A percentile compares a stretch with the other conserved stretches of the same genome.
Evolutionary conservation across 1,140 invertebrate genomes (phyloP).

Genomic region (Trigoniulus corallinus): DNA sequence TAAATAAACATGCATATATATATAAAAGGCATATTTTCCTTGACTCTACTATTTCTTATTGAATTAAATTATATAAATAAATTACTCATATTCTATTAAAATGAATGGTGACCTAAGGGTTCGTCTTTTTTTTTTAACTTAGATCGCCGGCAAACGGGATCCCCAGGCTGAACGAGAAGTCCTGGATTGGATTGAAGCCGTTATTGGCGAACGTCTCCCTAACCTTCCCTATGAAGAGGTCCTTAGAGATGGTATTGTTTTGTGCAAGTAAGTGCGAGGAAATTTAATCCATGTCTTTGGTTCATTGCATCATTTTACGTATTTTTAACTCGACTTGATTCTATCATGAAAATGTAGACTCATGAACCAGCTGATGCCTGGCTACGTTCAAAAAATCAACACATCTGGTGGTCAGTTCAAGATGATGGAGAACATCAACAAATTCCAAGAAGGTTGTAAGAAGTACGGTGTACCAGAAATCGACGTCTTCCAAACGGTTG

Average conservation of each 20-base stretch:
- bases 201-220: conserved; percentile 71
- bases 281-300: too few relatives aligned
- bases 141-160: conserved; percentile 80
- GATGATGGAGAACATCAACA: conserved; percentile 90
- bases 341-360: too few relatives aligned
- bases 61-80: too few relatives aligned
- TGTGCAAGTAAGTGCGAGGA: conserved; percentile 46
- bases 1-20: too few relatives aligned
- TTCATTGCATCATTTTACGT: too few relatives aligned
- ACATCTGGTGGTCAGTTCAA: conserved; percentile 77
- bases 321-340: too few relatives aligned
- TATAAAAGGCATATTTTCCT: too few relatives aligned
- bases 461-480: conserved; percentile 73
- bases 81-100: too few relatives aligned
- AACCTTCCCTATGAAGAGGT: conserved; percentile 66
- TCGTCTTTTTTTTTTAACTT: conserved; percentile 15
- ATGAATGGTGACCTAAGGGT: too few relatives aligned
- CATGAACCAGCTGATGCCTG: conserved; percentile 74
- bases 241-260: conserved; percentile 72
- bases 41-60: too few relatives aligned
- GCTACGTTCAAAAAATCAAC: conserved; percentile 68
- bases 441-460: conserved; percentile 74
- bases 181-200: conserved; percentile 76
- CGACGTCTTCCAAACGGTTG: conserved; percentile 86
- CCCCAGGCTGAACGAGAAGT: conserved; percentile 71